Evolutionary conservation across 2,888 invertebrate species (phyloP), one percentile per base, ranked within the genome.

Genomic region (Tetranychus truncatus): DNA sequence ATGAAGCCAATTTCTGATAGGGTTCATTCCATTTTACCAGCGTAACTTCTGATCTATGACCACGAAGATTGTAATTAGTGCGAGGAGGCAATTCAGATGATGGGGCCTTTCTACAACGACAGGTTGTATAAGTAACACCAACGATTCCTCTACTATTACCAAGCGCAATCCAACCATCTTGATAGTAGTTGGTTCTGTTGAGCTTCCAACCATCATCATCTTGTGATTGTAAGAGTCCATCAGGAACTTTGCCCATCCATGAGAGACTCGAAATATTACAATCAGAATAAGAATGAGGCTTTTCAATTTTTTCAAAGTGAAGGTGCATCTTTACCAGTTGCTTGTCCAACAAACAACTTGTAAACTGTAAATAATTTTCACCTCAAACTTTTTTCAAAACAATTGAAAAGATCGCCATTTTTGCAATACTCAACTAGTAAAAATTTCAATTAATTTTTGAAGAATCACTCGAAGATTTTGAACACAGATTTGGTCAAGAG

Each of bases 211-310:
- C 93, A 83, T 92, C 92, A 83, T 92, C 92, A 91, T 93, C 81
- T 81, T 66, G 44, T 11, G 46, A 45, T 34, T 76, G 76, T 67
- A 94, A 93, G 81, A 93, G 86, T 82, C 93, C 92, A 83, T 95
- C 95, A 79, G 95, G 95, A 81, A 95, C 93, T 85, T 95, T 94
- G 79, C 95, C 95, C 95, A 95, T 96, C 95, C 95, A 96, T 81
- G 95, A 94, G 82, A 95, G 87, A 80, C 93, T 92, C 81, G 94
- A 86, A 82, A 96, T 91, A 80, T 91, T 90, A 85, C 94, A 95
- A 85, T 95, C 95, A 80, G 93, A 92, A 83, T 91, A 93, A 80
- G 89, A 88, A 46, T 77, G 75, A 8, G 79, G 77, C 72, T 75
- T 77, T 69, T 76, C 75, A 83, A 91, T 92, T 82, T 91, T 89